Evolutionary conservation across 2,888 invertebrate species (phyloP).

Genomic region (Xanthorhoe spadicearia): DNA sequence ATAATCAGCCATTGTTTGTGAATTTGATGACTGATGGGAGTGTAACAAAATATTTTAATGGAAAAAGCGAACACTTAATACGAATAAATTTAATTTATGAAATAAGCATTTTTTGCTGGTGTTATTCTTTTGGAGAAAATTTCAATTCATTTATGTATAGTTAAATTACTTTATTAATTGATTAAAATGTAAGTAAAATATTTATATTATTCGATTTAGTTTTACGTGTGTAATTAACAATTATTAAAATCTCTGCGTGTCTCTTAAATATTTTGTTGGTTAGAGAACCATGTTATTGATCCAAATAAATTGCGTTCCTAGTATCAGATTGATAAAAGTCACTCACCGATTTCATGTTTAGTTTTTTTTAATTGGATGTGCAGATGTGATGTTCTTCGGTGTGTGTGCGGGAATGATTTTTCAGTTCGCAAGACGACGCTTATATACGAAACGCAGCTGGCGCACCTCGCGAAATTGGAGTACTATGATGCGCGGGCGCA

Average conservation of each 20-base stretch:
- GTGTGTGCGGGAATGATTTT: slow-evolving; percentile 81
- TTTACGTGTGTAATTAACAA: too few species aligned
- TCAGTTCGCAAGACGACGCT: slow-evolving; percentile 72
- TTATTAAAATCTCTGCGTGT: background rate
- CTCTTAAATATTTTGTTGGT: background rate
- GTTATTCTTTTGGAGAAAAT: too few species aligned
- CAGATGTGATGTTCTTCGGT: slow-evolving; percentile 68
- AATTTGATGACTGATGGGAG: background rate
- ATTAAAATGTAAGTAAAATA: too few species aligned
- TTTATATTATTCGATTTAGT: too few species aligned
- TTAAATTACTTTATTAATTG: too few species aligned
- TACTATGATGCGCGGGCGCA: slow-evolving; percentile 56
- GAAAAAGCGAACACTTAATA: background rate
- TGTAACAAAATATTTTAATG: background rate
- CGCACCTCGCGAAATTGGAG: slow-evolving; percentile 77
- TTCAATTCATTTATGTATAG: too few species aligned
- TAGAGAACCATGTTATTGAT: slow-evolving; percentile 9
- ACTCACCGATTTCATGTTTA: slow-evolving; percentile 81
- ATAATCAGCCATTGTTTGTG: slow-evolving; percentile 44
- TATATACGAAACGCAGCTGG: slow-evolving; percentile 71
- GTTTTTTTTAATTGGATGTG: slow-evolving; percentile 51
- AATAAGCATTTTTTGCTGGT: too few species aligned
- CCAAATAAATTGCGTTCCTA: slow-evolving; percentile 16
- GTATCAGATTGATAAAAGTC: slow-evolving; percentile 30
- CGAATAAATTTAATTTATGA: too few species aligned